phyloP scores from a whole-genome alignment of 2,888 invertebrate species.

The Caenorhabditis sp. region DNA sequence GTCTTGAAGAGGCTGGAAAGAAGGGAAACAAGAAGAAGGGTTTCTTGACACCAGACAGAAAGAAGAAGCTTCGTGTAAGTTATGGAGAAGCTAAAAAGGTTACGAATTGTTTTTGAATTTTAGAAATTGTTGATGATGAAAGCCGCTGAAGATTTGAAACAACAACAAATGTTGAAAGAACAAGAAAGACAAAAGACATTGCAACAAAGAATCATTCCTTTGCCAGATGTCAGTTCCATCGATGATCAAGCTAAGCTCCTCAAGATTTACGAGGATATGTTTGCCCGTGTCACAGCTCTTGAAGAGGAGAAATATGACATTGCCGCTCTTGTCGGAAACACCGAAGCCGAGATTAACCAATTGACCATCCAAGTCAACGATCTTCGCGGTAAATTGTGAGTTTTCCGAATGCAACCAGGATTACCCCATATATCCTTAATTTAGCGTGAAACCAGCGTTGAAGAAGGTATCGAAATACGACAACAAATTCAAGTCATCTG shows the following conservation, averaged over 20 bases:
- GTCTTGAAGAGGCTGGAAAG: conserved; percentile 96
- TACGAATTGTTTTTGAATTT: conserved; percentile 15
- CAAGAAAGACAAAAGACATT: conserved; percentile 87
- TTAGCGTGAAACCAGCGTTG: conserved; percentile 73
- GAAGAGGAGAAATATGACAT: conserved; percentile 85
- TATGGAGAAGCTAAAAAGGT: background rate
- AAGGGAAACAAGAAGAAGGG: conserved; percentile 99
- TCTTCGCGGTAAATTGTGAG: conserved; percentile 94
- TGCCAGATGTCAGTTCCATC: conserved; percentile 85
- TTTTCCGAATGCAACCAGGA: conserved; percentile 41
- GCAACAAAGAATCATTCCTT: conserved; percentile 89
- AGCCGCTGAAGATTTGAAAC: conserved; percentile 98
- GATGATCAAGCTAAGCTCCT: conserved; percentile 77
- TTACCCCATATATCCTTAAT: background rate
- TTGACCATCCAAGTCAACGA: conserved; percentile 99
- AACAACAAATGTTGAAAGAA: conserved; percentile 97
- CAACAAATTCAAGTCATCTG: conserved; percentile 78
- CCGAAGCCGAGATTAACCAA: conserved; percentile 83
- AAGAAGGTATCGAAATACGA: conserved; percentile 99
- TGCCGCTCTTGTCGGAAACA: conserved; percentile 87
- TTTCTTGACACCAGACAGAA: conserved; percentile 98
- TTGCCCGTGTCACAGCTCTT: conserved; percentile 76
- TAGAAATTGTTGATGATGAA: conserved; percentile 98
- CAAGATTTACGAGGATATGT: conserved; percentile 65
- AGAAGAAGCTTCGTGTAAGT: conserved; percentile 97